Conservation (phyloP, 2,797 vertebrate genomes). For the Aplochiton taeniatus region DNA sequence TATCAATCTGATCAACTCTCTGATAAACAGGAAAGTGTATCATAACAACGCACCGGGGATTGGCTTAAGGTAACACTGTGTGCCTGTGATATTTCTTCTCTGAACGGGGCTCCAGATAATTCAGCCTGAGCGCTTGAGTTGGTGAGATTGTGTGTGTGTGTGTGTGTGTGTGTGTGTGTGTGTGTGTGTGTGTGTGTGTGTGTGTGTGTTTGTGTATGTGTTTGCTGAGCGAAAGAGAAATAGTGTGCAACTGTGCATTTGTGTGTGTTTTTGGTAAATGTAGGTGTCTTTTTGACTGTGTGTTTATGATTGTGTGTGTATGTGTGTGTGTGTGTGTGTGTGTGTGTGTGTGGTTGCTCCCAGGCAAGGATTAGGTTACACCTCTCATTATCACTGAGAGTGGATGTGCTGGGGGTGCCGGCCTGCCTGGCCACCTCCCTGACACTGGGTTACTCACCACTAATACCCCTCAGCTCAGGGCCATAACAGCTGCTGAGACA, state of each 20-base stretch:
- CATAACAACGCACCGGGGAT: slow-evolving; percentile 22
- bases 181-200: slow-evolving; percentile 13
- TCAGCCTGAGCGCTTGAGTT: slow-evolving; percentile 18
- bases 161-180: slow-evolving; percentile 16
- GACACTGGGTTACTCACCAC: slow-evolving; percentile 29
- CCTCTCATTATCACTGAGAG: slow-evolving; percentile 60
- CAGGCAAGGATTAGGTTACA: slow-evolving; percentile 58
- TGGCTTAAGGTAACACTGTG: slow-evolving; percentile 33
- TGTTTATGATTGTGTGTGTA: slow-evolving; percentile 22
- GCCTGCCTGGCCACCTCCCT: slow-evolving; percentile 21
- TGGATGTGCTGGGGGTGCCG: slow-evolving; percentile 47
- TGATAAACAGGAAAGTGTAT: slow-evolving; percentile 62
- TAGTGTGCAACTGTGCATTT: slow-evolving; percentile 15
- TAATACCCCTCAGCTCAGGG: slow-evolving; percentile 46
- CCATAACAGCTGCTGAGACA: slow-evolving; percentile 31
- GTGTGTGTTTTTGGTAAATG: slow-evolving; percentile 25
- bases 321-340: slow-evolving; percentile 28
- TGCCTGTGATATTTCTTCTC: slow-evolving; percentile 49
- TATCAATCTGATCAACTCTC: slow-evolving; percentile 52
- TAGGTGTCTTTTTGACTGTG: slow-evolving; percentile 36
- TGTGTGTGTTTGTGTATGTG: slow-evolving; percentile 30
- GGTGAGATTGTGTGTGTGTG: slow-evolving; percentile 8
- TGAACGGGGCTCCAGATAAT: neutral
- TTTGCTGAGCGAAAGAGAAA: too few species aligned
- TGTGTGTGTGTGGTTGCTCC: slow-evolving; percentile 36